A percentile compares a stretch with the other conserved stretches of the same genome.
phyloP scores from a whole-genome alignment of 2,113 vertebrate genomes.

The Paracanthobrama guichenoti region DNA sequence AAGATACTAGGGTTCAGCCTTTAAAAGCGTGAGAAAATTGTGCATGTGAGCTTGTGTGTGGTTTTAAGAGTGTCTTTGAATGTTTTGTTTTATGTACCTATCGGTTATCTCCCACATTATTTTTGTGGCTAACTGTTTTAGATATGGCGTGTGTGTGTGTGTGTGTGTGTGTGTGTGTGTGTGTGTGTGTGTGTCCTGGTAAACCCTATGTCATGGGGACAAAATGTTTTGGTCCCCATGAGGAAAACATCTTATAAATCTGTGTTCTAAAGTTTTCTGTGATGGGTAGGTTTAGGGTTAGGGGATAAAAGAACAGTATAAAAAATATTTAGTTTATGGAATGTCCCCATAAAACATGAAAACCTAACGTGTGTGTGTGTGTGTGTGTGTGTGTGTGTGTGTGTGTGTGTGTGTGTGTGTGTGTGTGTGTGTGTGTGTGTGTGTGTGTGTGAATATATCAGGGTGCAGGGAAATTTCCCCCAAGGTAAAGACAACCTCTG shows the following conservation, averaged over 20 bases:
- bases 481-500: conserved; percentile 22
- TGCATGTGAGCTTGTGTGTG: neutral
- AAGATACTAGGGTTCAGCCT: neutral
- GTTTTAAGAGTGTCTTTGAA: neutral
- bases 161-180: neutral
- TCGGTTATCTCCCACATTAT: neutral
- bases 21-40: neutral
- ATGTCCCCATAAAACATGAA: no score
- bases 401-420: no score
- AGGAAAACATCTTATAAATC: no score
- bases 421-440: neutral
- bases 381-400: no score
- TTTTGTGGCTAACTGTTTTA: neutral
- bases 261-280: no score
- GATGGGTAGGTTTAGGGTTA: no score
- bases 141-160: neutral
- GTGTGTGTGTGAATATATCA: neutral
- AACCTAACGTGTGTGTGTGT: no score
- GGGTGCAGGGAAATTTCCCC: conserved; percentile 54
- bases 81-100: neutral
- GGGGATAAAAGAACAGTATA: no score
- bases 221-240: no score
- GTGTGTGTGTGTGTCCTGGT: no score
- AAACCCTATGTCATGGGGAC: no score
- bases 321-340: no score